phyloP scores from a whole-genome alignment of 2,888 invertebrate genomes.

The Axea sp. region DNA sequence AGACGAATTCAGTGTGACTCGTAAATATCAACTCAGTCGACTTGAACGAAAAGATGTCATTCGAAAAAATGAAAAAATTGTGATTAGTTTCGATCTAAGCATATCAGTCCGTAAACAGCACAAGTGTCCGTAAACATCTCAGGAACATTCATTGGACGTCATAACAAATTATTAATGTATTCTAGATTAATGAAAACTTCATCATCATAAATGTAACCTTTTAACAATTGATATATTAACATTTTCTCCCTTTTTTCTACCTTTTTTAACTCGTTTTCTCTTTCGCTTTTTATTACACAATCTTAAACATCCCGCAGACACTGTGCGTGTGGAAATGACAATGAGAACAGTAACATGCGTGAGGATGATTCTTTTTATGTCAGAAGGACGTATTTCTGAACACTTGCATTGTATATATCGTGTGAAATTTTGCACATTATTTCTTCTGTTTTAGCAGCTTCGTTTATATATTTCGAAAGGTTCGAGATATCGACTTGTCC shows the following conservation, averaged over 20 bases:
- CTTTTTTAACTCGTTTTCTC: too few relatives aligned
- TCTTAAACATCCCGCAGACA: conserved; percentile 39
- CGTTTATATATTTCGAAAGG: conserved; percentile 29
- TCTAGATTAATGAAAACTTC: conserved; percentile 26
- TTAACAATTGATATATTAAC: conserved; percentile 52
- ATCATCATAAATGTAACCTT: conserved; percentile 43
- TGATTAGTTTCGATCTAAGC: conserved; percentile 43
- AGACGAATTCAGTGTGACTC: conserved; percentile 15
- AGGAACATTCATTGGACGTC: conserved; percentile 58
- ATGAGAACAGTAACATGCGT: conserved; percentile 52
- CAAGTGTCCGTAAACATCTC: conserved; percentile 55
- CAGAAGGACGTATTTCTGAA: conserved; percentile 57
- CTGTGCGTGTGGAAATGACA: conserved; percentile 45
- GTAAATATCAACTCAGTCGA: conserved; percentile 28
- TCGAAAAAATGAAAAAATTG: conserved; percentile 6
- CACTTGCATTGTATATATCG: conserved; percentile 51
- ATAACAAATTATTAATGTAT: conserved; percentile 50
- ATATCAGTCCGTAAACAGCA: conserved; percentile 58
- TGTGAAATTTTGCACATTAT: conserved; percentile 33
- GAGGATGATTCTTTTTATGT: conserved; percentile 43
- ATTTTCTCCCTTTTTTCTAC: conserved; percentile 15
- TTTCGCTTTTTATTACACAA: conserved; percentile 28
- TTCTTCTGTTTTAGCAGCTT: conserved; percentile 24
- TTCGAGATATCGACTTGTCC: conserved; percentile 34
- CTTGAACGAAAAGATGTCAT: conserved; percentile 11